phyloP scores from a whole-genome alignment of 2,797 vertebrate genomes.

The Spinus olivaceus region DNA sequence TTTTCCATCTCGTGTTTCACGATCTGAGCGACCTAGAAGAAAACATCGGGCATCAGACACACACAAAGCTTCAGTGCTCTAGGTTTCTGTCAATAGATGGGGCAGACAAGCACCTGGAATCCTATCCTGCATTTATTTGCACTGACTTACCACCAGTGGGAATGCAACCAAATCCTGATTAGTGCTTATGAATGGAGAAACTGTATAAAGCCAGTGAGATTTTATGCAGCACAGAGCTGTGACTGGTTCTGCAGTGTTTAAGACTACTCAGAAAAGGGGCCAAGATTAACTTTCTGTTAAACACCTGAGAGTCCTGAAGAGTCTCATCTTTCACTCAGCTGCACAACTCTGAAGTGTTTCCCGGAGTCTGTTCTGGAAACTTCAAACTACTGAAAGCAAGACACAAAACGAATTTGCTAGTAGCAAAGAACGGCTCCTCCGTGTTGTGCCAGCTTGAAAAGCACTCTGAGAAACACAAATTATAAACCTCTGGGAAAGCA shows the following conservation, averaged over 20 bases:
- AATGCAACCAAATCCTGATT: not conserved
- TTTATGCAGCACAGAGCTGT: not conserved
- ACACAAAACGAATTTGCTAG: not conserved
- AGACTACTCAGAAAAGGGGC: not conserved
- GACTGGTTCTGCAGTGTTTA: not conserved
- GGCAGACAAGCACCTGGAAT: not conserved
- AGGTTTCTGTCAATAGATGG: not conserved
- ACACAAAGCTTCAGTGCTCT: fast-evolving
- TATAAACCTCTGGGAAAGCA: not conserved
- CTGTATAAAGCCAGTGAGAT: not conserved
- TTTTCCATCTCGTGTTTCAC: slow-evolving; percentile 95
- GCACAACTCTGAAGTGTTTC: not conserved
- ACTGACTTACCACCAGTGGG: not conserved
- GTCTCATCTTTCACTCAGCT: not conserved
- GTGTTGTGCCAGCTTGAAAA: fast-evolving
- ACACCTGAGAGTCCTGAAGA: not conserved
- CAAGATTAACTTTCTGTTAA: not conserved
- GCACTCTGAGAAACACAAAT: not conserved
- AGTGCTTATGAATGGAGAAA: not conserved
- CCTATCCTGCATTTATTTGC: not conserved
- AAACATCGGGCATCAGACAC: not conserved
- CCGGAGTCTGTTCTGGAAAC: not conserved
- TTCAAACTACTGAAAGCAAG: not conserved
- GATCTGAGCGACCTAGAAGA: slow-evolving; percentile 88
- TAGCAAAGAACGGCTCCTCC: not conserved